Base-by-base conservation (phyloP, 2,797 vertebrate species). In the Coccyzus lansbergi region DNA sequence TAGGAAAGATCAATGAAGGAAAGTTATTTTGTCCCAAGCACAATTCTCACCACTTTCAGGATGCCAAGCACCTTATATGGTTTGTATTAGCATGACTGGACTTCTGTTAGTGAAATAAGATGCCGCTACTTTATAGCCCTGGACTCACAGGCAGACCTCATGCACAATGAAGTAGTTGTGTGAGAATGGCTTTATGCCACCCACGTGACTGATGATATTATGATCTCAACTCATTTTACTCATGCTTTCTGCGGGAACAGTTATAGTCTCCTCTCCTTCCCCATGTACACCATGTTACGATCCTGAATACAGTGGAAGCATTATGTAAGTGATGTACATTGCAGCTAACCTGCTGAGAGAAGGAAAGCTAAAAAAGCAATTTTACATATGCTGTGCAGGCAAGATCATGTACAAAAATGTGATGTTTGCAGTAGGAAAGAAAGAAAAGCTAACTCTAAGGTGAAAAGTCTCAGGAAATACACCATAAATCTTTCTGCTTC, bases 141-240 rank as follows among this genome's bases (percentile, higher is more conserved):
- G 31, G 51, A 85, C 74, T 81, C 55, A 81, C 1, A 84, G 28
- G 51, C 71, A 89, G 89, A 56, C 28, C 49, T 60, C 38, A n/a
- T 3, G 38, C 74, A 95, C 92, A 97, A 92, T 63, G 81, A 84
- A 87, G 46, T 16, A 59, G 55, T 83, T 96, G 93, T 96, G 79
- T 63, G 76, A 92, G 76, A 95, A 90, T 59, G 65, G 89, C 56
- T 89, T 86, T 55, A 56, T 76, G 84, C 75, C 62, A 88, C 91
- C 62, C 81, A 83, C 49, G 42, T 70, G 68, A 92, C 71, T 81
- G 60, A 86, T 1, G 10, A 91, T 76, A 80, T 63, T 93, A 93
- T 62, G 65, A 72, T 80, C 68, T 94, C 80, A 85, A 94, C 78
- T 95, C 51, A 60, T 87, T 95, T 90, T 79, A 77, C 52, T 86